These are phyloP conservation scores for Trimorus sp. DNA, from an alignment of 2,888 invertebrate genomes.

Conservation along the genomic window DNA sequence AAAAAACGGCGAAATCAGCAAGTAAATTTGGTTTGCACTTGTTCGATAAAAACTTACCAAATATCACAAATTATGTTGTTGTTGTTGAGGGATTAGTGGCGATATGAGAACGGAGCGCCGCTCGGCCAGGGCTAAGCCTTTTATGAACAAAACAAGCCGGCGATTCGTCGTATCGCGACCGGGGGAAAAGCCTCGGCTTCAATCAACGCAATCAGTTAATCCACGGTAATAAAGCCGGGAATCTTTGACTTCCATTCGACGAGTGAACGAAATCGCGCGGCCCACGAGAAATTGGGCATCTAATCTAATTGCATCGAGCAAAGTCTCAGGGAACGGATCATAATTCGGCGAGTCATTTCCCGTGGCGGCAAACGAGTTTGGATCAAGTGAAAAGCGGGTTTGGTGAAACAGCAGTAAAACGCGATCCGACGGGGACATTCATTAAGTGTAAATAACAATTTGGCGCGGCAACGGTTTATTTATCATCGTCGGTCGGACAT, in stretches of 20 bases:
- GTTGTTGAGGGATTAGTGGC: conserved; percentile 44
- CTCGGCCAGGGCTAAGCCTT: conserved; percentile 32
- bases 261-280: too few species aligned
- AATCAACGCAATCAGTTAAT: conserved; percentile 46
- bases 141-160: conserved; percentile 52
- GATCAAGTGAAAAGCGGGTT: too few species aligned
- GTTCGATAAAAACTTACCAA: too few species aligned
- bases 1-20: too few species aligned
- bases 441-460: conserved; percentile 54
- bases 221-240: conserved; percentile 30
- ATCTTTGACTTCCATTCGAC: conserved; percentile 1
- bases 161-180: conserved; percentile 22
- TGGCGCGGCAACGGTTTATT: conserved; percentile 38
- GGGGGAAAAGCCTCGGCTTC: conserved; percentile 14
- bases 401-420: not conserved
- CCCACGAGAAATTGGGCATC: too few species aligned
- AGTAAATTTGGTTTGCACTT: too few species aligned
- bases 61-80: conserved; percentile 54
- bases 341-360: too few species aligned
- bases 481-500: conserved; percentile 20
- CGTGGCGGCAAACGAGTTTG: too few species aligned
- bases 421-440: not conserved
- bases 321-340: too few species aligned
- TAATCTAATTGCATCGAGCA: too few species aligned
- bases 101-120: conserved; percentile 40